These are phyloP conservation scores for Steromphala cineraria DNA, from an alignment of 2,888 invertebrate genomes.

Conservation along the genomic window DNA sequence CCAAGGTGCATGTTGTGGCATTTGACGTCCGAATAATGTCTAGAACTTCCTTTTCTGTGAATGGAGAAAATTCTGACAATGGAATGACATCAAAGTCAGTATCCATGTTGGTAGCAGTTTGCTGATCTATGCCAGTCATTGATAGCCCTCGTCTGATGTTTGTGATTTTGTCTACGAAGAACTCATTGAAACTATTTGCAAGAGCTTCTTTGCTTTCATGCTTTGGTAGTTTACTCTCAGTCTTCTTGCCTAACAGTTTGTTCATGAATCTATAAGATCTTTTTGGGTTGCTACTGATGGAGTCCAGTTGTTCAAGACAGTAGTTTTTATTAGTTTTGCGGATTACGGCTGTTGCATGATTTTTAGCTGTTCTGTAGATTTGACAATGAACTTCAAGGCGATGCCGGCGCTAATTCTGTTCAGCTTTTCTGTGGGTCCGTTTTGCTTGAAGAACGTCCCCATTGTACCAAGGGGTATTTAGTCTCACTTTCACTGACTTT, in stretches of 20 bases:
- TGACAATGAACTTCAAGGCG: conserved; percentile 4
- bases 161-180: background rate
- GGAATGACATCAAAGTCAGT: no score
- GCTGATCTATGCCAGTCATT: no score
- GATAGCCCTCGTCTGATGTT: background rate
- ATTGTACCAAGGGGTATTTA: background rate
- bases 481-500: background rate
- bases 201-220: background rate
- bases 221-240: background rate
- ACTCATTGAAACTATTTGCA: background rate
- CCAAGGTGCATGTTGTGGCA: no score
- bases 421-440: background rate
- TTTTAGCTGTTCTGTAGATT: background rate
- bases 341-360: background rate
- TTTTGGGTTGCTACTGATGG: background rate
- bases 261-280: background rate
- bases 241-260: background rate
- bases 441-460: background rate
- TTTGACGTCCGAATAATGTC: no score
- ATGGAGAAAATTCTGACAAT: no score
- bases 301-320: background rate
- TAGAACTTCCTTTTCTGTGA: no score
- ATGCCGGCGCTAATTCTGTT: background rate
- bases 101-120: no score
- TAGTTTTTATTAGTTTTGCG: background rate